Percentiles rank a stretch among this genome's conserved stretches.
phyloP scores from a whole-genome alignment of 2,113 vertebrate species.

The Elaphurus davidianus region DNA sequence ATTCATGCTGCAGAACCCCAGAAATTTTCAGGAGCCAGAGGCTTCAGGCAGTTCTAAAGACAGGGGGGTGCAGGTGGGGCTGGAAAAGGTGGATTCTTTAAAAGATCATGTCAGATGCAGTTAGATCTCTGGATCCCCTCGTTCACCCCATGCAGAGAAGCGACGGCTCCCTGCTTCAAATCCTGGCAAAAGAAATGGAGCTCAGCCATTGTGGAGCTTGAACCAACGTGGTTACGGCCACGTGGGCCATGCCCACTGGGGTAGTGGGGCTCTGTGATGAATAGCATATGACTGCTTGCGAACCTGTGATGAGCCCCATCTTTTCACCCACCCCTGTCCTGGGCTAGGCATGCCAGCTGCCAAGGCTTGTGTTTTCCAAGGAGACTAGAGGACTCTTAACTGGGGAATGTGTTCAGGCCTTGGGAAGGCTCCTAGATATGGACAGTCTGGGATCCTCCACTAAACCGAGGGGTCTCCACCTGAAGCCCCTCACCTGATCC shows the following conservation, averaged over 20 bases:
- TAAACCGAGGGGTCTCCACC: not conserved
- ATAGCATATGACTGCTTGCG: not conserved
- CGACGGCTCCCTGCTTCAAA: not conserved
- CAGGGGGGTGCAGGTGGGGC: not conserved
- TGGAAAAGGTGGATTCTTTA: not conserved
- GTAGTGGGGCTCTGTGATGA: rapidly evolving
- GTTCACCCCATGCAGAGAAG: not conserved
- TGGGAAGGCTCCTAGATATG: not conserved
- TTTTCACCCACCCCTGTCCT: not conserved
- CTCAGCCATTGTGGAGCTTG: not conserved
- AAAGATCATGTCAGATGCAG: not conserved
- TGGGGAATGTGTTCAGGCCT: not conserved
- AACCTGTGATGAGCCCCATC: not conserved
- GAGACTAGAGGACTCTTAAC: not conserved
- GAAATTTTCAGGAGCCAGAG: not conserved
- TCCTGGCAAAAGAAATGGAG: not conserved
- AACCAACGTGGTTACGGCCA: not conserved
- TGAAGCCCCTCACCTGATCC: not conserved
- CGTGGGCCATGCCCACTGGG: not conserved
- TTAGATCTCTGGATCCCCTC: not conserved
- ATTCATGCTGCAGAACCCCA: not conserved
- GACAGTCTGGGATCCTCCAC: not conserved
- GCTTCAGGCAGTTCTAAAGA: not conserved
- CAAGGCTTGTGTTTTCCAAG: not conserved
- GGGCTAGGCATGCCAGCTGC: not conserved